These are phyloP conservation scores for Aspidoscelis tigris DNA, from an alignment of 2,113 vertebrate genomes.

Conservation along the genomic window DNA sequence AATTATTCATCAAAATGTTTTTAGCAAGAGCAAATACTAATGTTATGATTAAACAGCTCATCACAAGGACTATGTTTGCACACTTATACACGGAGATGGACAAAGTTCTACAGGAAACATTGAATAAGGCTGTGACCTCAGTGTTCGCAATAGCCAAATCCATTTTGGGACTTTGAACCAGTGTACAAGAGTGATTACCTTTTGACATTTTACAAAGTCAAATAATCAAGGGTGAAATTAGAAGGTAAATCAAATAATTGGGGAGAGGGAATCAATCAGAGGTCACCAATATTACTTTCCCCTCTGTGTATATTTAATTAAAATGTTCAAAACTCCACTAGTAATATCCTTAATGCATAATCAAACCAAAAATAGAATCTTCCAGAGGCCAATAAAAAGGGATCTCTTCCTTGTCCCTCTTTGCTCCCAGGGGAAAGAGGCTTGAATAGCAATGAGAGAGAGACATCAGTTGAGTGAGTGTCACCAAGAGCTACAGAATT, in stretches of 20 bases:
- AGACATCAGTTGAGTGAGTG: constrained; percentile 67
- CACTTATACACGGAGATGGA: constrained; percentile 7
- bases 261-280: constrained; percentile 56
- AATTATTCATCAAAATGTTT: no score
- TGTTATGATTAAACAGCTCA: constrained; percentile 30
- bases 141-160: constrained; percentile 49
- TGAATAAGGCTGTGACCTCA: constrained; percentile 24
- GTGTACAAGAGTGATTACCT: constrained; percentile 13
- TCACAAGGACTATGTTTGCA: constrained; percentile 16
- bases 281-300: constrained; percentile 45
- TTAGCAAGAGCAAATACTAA: constrained; percentile 32
- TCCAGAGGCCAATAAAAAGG: constrained; percentile 12
- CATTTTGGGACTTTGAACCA: constrained; percentile 1
- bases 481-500: constrained; percentile 69
- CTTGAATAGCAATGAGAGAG: constrained; percentile 70
- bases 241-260: constrained; percentile 59
- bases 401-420: constrained; percentile 61
- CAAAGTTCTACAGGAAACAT: constrained; percentile 26
- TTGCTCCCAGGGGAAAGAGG: constrained; percentile 67
- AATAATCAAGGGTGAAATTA: constrained; percentile 54
- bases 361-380: constrained; percentile 11
- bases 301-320: constrained; percentile 43
- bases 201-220: constrained; percentile 32
- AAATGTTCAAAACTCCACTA: constrained; percentile 37
- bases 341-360: constrained; percentile 4